Percentiles rank a stretch among this genome's conserved stretches.
Conservation (phyloP, 2,113 vertebrate species). For the Strix aluco region DNA sequence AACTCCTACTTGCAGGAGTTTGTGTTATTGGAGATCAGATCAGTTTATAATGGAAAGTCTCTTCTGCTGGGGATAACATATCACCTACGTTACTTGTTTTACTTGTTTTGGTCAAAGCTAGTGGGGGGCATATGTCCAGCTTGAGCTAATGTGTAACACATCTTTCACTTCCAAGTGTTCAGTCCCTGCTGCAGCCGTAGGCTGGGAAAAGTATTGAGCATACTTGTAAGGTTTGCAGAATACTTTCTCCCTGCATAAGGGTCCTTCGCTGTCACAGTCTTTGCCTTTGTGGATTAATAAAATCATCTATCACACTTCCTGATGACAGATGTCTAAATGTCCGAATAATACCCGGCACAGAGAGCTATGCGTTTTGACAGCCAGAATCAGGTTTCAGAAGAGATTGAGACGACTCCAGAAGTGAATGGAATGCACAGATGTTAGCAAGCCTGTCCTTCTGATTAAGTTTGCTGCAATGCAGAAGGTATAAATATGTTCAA, state of each 20-base stretch:
- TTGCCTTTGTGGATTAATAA: conserved; percentile 72
- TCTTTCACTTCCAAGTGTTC: background rate
- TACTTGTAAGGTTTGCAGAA: conserved; percentile 27
- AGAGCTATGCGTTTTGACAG: conserved; percentile 56
- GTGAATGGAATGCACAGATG: conserved; percentile 73
- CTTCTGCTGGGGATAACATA: background rate
- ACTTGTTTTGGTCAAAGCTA: background rate
- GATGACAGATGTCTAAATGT: conserved; percentile 75
- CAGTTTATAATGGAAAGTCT: background rate
- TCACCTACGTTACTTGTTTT: background rate
- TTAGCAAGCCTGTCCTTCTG: conserved; percentile 66
- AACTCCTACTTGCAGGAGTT: background rate
- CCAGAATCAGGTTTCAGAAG: conserved; percentile 68
- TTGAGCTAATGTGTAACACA: background rate
- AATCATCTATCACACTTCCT: conserved; percentile 75
- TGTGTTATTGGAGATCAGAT: background rate
- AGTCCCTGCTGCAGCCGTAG: background rate
- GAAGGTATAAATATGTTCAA: conserved; percentile 70
- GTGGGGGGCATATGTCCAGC: background rate
- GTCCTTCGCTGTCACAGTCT: conserved; percentile 63
- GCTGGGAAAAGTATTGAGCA: background rate
- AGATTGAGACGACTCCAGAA: conserved; percentile 61
- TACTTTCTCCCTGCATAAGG: conserved; percentile 24
- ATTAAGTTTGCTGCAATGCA: conserved; percentile 73
- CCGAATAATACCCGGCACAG: conserved; percentile 63